These are phyloP conservation scores for Drosophila novamexicana DNA, from an alignment of 1,140 invertebrate species.

Conservation along the genomic window DNA sequence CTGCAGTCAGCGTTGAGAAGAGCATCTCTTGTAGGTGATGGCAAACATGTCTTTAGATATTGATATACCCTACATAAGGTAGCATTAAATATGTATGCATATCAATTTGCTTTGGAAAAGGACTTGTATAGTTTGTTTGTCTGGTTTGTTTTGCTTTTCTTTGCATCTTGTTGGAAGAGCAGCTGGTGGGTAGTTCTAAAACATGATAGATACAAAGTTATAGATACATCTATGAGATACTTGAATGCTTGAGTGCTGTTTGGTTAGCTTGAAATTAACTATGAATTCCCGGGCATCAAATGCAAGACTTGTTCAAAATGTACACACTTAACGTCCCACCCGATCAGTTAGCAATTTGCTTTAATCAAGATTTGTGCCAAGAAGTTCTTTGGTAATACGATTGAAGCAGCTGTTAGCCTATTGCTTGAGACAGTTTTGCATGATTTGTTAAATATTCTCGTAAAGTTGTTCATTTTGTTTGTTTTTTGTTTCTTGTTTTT, in stretches of 20 bases:
- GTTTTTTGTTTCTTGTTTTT: constrained; percentile 21
- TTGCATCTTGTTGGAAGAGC: constrained; percentile 67
- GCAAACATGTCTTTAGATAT: constrained; percentile 60
- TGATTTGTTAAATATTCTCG: neutral
- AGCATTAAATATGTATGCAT: constrained; percentile 22
- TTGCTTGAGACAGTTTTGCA: constrained; percentile 37
- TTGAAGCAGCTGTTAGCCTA: constrained; percentile 42
- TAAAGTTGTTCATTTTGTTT: constrained; percentile 19
- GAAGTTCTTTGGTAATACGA: neutral
- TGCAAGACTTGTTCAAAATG: constrained; percentile 15
- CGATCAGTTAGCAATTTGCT: neutral
- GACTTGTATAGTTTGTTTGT: constrained; percentile 25
- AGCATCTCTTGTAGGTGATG: constrained; percentile 77
- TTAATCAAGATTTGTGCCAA: neutral
- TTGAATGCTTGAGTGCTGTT: constrained; percentile 19
- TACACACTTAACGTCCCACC: neutral
- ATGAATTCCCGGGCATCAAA: constrained; percentile 21
- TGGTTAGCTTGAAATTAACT: constrained; percentile 10
- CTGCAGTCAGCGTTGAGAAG: constrained; percentile 84
- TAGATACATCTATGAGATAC: constrained; percentile 22
- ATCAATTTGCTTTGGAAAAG: constrained; percentile 28
- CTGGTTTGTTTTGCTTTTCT: neutral
- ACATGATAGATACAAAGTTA: constrained; percentile 36
- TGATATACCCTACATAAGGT: constrained; percentile 35
- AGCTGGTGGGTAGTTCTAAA: constrained; percentile 71